Base-by-base conservation (phyloP, 35 echinoderm and acorn worm genomes). In the Diadema setosum region DNA sequence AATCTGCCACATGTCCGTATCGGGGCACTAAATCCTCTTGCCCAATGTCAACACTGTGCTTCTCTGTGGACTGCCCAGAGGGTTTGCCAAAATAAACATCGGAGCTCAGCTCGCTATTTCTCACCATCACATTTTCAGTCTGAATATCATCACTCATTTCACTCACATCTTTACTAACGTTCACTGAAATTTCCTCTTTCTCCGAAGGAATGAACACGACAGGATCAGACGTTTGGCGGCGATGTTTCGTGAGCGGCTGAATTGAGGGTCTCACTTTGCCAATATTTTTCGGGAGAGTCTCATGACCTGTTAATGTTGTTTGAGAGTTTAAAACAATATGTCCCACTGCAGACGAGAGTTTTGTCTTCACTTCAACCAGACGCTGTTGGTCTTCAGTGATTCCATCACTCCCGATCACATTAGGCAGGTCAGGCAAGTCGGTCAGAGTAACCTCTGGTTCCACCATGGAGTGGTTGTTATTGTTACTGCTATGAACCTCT, bases 31-130 rank as follows among this genome's bases (percentile, higher is more conserved):
- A 78, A 78, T 78, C 73, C 20, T 44, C n/a, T 42, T 78, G 73
- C 30, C 23, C 73, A 42, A 41, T 41, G 25, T 39, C 14, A 3
- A 16, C 30, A 24, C 69, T 69, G 39, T 16, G 60, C 69, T 36
- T 81, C 43, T 89, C 17, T 18, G 50, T 57, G 24, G 75, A 45
- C 48, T 39, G 39, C 33, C 46, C 58, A 9, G 52, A 42, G 16
- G 75, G 42, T 37, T 76, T 82, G 20, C 31, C 74, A 89, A 65
- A 82, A 32, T 57, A 65, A 82, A 89, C 73, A 43, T 89, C 87
- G 20, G 87, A 89, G 33, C 55, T 89, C 32, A 65, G 55, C 75
- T 89, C 50, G 75, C 75, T 89, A 21, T 23, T 89, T 40, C 30
- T 56, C 49, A 81, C 87, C 48, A 63, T 31, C 17, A 61, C 50